These are phyloP conservation scores for Pelecanus crispus DNA, from an alignment of 2,113 vertebrate genomes.

Conservation along the genomic window DNA sequence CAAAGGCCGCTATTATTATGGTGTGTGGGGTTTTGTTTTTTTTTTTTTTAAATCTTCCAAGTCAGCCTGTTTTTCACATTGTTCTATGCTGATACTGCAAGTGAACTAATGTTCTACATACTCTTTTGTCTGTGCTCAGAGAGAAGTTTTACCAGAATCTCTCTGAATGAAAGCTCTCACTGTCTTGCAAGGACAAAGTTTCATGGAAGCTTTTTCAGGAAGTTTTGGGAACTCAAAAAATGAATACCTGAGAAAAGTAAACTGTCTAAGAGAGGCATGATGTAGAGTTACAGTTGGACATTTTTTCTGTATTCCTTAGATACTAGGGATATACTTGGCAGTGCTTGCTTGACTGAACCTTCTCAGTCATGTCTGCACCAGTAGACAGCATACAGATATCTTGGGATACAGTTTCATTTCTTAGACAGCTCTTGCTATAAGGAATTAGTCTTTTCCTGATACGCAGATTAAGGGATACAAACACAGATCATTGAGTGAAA, in stretches of 20 bases:
- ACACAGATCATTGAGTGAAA: neutral
- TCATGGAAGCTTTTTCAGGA: neutral
- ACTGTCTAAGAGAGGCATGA: neutral
- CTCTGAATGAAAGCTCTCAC: neutral
- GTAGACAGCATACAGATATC: neutral
- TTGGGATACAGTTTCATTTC: neutral
- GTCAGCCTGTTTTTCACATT: neutral
- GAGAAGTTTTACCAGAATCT: neutral
- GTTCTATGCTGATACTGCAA: neutral
- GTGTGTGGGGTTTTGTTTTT: neutral
- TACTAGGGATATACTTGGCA: neutral
- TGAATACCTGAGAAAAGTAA: neutral
- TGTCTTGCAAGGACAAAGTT: neutral
- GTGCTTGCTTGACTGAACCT: neutral
- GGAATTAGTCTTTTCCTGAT: neutral
- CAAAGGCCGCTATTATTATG: neutral
- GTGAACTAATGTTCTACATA: neutral
- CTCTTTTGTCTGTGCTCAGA: neutral
- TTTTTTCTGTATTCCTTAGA: neutral
- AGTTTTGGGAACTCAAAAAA: neutral
- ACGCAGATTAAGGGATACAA: neutral
- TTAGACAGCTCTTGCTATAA: neutral
- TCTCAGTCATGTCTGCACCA: neutral
- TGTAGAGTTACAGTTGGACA: neutral
- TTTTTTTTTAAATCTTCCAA: neutral